Conservation (phyloP, 2,888 invertebrate species). For the Aspidapion aeneum region DNA sequence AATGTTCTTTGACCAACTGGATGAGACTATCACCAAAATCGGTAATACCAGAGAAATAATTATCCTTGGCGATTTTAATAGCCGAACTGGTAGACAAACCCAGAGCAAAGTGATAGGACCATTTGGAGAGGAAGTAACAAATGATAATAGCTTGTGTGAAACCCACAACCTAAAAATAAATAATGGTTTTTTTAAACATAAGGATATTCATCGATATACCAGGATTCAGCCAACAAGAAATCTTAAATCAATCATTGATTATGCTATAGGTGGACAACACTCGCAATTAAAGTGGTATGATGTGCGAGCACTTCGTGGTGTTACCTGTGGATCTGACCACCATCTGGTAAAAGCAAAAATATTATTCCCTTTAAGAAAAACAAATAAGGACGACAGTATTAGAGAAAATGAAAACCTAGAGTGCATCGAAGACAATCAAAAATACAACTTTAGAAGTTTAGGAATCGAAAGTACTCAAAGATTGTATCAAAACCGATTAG, state of each 20-base stretch:
- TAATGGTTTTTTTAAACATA: slow-evolving; percentile 18
- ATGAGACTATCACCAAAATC: background rate
- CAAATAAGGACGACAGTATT: background rate
- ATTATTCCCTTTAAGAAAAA: too few relatives aligned
- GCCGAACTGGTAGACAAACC: slow-evolving; percentile 10
- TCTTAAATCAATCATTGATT: slow-evolving; percentile 20
- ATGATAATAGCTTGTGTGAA: slow-evolving; percentile 19
- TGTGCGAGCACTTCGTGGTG: slow-evolving; percentile 13
- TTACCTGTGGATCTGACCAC: slow-evolving; percentile 10
- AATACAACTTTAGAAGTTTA: too few relatives aligned
- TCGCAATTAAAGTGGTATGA: slow-evolving; percentile 6
- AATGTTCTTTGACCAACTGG: slow-evolving; percentile 15
- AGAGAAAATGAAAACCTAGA: too few relatives aligned
- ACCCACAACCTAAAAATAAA: slow-evolving; percentile 10
- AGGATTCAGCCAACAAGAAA: slow-evolving; percentile 14
- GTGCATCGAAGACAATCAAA: too few relatives aligned
- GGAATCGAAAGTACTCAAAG: too few relatives aligned
- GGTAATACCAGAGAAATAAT: slow-evolving; percentile 8
- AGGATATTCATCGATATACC: slow-evolving; percentile 16
- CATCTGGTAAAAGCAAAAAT: slow-evolving; percentile 8
- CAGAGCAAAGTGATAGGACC: slow-evolving; percentile 17
- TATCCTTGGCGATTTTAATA: slow-evolving; percentile 9
- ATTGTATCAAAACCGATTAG: too few relatives aligned
- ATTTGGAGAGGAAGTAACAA: slow-evolving; percentile 16
- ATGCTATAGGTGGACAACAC: slow-evolving; percentile 12